Conservation (phyloP, 2,113 vertebrate species). For the Todiramphus saurophagus region DNA sequence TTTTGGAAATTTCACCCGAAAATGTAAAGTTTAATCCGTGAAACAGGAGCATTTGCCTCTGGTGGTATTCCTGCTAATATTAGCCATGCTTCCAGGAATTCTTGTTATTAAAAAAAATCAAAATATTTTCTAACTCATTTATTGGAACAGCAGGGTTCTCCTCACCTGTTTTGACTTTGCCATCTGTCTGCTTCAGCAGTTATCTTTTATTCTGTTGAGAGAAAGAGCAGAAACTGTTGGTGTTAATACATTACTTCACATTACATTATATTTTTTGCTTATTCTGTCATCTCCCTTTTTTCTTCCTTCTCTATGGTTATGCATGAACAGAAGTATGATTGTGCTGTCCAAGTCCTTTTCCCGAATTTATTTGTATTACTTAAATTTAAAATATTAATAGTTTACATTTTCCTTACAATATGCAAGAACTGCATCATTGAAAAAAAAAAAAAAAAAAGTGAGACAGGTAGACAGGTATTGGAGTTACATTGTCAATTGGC, state of each 20-base stretch:
- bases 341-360: not conserved
- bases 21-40: not conserved
- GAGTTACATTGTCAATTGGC: not conserved
- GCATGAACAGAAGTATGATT: not conserved
- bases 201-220: not conserved
- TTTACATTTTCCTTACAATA: not conserved
- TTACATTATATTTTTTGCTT: not conserved
- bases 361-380: not conserved
- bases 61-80: not conserved
- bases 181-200: not conserved
- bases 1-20: not conserved
- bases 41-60: not conserved
- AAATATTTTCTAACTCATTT: not conserved
- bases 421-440: not conserved
- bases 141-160: not conserved
- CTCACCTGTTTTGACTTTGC: not conserved
- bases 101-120: not conserved
- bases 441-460: not conserved
- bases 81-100: not conserved
- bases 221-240: not conserved
- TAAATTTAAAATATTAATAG: not conserved
- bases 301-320: not conserved
- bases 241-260: not conserved
- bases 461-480: not conserved
- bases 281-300: not conserved